Conservation (phyloP, 2,888 invertebrate species). For the Acanthosepion lycidas region DNA sequence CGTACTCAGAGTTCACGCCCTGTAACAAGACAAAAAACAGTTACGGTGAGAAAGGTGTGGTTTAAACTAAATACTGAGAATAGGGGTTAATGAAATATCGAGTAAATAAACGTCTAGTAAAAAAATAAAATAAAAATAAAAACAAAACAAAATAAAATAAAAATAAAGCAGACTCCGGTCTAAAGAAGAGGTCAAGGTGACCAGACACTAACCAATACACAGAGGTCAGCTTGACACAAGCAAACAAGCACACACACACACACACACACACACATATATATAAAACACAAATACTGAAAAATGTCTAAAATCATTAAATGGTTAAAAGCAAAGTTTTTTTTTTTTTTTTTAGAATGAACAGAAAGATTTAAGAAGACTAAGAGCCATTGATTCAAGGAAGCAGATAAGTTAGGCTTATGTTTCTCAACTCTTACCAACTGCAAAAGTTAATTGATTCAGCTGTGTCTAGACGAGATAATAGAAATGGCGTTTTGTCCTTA, state of each 20-base stretch:
- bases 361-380: background rate
- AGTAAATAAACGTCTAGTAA: background rate
- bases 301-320: background rate
- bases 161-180: background rate
- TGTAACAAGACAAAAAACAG: background rate
- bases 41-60: background rate
- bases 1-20: background rate
- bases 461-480: background rate
- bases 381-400: background rate
- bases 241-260: background rate
- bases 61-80: background rate
- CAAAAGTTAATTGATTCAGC: background rate
- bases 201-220: background rate
- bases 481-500: background rate
- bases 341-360: background rate
- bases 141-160: background rate
- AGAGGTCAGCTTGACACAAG: background rate
- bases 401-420: background rate
- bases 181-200: constrained; percentile 25
- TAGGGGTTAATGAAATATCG: background rate
- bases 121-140: background rate
- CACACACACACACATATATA: background rate
- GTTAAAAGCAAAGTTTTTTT: no score
- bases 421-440: background rate
- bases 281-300: background rate